A percentile compares a stretch with the other conserved stretches of the same genome.
Evolutionary conservation across 2,888 invertebrate genomes (phyloP).

Genomic region (Heliconius charithonia): DNA sequence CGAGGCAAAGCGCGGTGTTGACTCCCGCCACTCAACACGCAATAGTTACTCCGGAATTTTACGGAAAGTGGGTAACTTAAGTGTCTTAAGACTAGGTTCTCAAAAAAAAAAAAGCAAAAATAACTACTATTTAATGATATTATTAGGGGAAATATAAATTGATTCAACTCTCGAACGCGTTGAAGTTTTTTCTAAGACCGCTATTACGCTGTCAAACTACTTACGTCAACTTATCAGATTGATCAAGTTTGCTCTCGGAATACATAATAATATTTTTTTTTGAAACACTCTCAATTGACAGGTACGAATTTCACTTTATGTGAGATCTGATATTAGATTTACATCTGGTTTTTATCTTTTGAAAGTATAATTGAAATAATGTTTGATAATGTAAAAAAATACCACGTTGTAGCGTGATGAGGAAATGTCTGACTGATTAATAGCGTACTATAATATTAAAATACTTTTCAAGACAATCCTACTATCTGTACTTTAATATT

Average conservation of each 20-base stretch:
- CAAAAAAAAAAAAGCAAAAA: no score
- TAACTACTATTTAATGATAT: not conserved
- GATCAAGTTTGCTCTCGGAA: slow-evolving; percentile 12
- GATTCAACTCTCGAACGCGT: slow-evolving; percentile 15
- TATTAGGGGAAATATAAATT: not conserved
- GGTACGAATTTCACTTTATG: slow-evolving; percentile 23
- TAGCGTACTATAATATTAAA: not conserved
- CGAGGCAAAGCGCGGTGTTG: no score
- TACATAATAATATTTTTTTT: slow-evolving; percentile 4
- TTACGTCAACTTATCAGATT: slow-evolving; percentile 17
- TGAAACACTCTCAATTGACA: slow-evolving; percentile 18
- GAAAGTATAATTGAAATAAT: not conserved
- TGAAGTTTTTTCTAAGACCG: slow-evolving; percentile 19
- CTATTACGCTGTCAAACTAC: slow-evolving; percentile 25
- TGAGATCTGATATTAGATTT: slow-evolving; percentile 12
- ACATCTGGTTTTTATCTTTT: not conserved
- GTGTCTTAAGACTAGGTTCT: no score
- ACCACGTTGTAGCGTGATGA: not conserved
- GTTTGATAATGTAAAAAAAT: not conserved
- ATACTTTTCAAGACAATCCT: not conserved
- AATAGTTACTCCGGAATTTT: no score
- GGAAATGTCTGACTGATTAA: not conserved
- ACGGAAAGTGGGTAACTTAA: no score
- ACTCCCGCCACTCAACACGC: no score
- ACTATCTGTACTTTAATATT: not conserved